Conservation (phyloP, 2,113 vertebrate species). For the Hoplias malabaricus region DNA sequence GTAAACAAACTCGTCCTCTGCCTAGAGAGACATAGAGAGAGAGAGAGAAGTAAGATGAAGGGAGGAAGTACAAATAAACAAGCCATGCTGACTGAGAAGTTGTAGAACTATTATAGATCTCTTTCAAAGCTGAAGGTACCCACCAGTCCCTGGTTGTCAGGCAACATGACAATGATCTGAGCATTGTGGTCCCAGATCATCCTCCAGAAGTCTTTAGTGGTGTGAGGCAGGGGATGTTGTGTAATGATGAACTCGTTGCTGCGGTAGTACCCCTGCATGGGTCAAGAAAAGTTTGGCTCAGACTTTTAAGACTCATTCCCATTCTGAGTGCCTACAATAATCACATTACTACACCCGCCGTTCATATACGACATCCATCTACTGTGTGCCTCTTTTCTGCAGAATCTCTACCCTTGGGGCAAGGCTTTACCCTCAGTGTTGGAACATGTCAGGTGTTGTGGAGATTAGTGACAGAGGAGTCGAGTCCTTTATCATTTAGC, state of each 20-base stretch:
- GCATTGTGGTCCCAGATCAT: slow-evolving; percentile 99
- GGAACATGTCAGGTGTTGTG: no score
- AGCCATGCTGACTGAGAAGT: not conserved
- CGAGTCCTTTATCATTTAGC: no score
- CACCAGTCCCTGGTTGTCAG: slow-evolving; percentile 91
- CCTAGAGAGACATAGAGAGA: slow-evolving; percentile 64
- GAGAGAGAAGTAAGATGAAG: not conserved
- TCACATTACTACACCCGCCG: no score
- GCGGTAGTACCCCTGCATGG: slow-evolving; percentile 85
- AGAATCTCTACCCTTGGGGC: no score
- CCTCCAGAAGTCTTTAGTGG: slow-evolving; percentile 95
- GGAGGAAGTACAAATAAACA: not conserved
- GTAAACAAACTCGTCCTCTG: slow-evolving; percentile 95
- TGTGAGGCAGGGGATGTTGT: slow-evolving; percentile 94
- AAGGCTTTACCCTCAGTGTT: no score
- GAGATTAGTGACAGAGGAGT: no score
- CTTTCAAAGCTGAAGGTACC: slow-evolving; percentile 45
- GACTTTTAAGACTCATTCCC: no score
- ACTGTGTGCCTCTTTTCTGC: no score
- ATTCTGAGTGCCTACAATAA: no score
- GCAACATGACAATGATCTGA: slow-evolving; percentile 96
- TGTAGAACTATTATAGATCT: not conserved
- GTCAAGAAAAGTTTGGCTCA: slow-evolving; percentile 1
- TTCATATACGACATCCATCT: no score
- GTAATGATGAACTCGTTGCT: slow-evolving; percentile 97